These are phyloP conservation scores for Papilio gigon DNA, from an alignment of 2,888 invertebrate genomes.

Conservation along the genomic window DNA sequence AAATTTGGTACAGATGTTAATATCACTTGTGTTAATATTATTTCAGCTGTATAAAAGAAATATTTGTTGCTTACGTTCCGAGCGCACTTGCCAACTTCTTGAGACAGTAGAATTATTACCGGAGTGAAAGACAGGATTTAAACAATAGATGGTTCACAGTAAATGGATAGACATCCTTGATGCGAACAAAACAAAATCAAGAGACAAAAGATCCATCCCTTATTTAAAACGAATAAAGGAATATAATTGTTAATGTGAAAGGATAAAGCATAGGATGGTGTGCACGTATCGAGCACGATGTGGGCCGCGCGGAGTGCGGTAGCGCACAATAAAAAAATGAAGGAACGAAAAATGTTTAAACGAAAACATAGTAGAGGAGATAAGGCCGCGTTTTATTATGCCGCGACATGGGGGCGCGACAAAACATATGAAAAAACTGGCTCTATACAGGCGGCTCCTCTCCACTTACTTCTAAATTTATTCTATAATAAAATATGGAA, in stretches of 20 bases:
- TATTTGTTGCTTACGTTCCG: neutral
- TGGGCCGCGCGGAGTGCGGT: conserved; percentile 58
- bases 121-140: conserved; percentile 14
- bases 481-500: conserved; percentile 43
- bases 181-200: conserved; percentile 52
- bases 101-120: conserved; percentile 7
- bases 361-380: conserved; percentile 71
- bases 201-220: conserved; percentile 51
- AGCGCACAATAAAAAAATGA: conserved; percentile 63
- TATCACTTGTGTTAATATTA: conserved; percentile 52
- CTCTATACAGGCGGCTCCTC: conserved; percentile 51
- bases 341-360: conserved; percentile 67
- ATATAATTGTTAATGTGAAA: conserved; percentile 44
- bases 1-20: conserved; percentile 49
- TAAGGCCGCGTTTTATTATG: conserved; percentile 71
- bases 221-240: conserved; percentile 47
- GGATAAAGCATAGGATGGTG: conserved; percentile 48
- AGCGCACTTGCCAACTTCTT: conserved; percentile 4
- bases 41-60: conserved; percentile 33
- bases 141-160: conserved; percentile 34
- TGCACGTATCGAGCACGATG: conserved; percentile 50
- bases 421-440: conserved; percentile 54
- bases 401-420: conserved; percentile 67
- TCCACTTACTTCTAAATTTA: conserved; percentile 51
- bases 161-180: conserved; percentile 47